Conservation (phyloP, 2,888 invertebrate genomes). For the Cryptophagus acutangulus region DNA sequence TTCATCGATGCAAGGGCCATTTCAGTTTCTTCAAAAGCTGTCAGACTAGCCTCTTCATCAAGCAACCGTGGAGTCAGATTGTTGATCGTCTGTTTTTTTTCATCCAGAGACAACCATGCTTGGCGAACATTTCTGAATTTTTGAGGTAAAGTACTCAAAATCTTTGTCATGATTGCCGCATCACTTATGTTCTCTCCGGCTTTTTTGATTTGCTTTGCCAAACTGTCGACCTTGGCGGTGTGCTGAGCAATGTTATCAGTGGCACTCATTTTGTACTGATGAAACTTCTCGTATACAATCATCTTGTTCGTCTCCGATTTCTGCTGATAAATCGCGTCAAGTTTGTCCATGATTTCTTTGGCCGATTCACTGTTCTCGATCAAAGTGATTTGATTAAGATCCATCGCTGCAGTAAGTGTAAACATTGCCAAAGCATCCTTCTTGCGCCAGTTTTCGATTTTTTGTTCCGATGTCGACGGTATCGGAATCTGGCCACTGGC, state of each 20-base stretch:
- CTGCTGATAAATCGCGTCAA: slow-evolving; percentile 23
- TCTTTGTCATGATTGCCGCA: slow-evolving; percentile 15
- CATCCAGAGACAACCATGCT: slow-evolving; percentile 13
- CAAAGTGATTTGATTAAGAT: slow-evolving; percentile 21
- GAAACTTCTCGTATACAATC: slow-evolving; percentile 25
- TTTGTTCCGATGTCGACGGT: not conserved
- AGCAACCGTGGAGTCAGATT: slow-evolving; percentile 18
- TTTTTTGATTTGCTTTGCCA: slow-evolving; percentile 10
- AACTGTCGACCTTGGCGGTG: not conserved
- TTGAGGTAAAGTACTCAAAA: slow-evolving; percentile 13
- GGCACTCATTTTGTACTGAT: slow-evolving; percentile 25
- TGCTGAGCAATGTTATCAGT: slow-evolving; percentile 1
- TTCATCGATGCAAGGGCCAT: too few relatives aligned
- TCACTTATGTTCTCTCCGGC: slow-evolving; percentile 15
- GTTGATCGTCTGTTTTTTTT: slow-evolving; percentile 16
- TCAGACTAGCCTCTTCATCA: too few relatives aligned
- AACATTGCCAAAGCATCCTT: slow-evolving; percentile 1
- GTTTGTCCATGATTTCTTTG: slow-evolving; percentile 24
- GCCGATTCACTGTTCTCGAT: slow-evolving; percentile 27
- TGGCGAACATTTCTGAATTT: slow-evolving; percentile 11
- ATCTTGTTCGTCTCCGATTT: slow-evolving; percentile 29
- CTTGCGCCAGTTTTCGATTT: not conserved
- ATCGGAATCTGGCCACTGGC: too few relatives aligned
- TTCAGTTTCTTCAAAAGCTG: too few relatives aligned
- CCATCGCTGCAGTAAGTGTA: not conserved